These are phyloP conservation scores for Xyrauchen texanus DNA, from an alignment of 2,113 vertebrate genomes.

Conservation along the genomic window DNA sequence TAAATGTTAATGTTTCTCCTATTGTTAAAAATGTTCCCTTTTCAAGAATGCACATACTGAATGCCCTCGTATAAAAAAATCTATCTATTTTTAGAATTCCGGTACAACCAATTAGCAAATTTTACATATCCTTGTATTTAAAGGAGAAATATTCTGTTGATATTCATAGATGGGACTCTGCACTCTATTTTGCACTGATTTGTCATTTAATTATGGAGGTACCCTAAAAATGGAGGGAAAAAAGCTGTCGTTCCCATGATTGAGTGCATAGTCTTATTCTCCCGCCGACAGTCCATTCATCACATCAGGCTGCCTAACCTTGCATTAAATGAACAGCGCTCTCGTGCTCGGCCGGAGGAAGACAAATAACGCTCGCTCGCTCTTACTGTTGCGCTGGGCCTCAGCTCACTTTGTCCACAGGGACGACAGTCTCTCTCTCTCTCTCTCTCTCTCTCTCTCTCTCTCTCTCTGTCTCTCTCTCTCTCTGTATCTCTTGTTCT, in stretches of 20 bases:
- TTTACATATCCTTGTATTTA: neutral
- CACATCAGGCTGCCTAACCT: slow-evolving; percentile 86
- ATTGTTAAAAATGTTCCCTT: no score
- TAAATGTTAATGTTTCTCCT: no score
- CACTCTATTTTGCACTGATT: slow-evolving; percentile 62
- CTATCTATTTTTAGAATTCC: no score
- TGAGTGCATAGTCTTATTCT: slow-evolving; percentile 81
- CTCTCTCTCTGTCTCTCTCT: neutral
- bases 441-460: neutral
- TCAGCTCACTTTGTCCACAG: neutral
- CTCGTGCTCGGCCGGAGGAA: slow-evolving; percentile 67
- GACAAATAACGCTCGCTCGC: slow-evolving; percentile 65
- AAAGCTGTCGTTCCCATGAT: slow-evolving; percentile 74
- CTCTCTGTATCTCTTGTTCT: no score
- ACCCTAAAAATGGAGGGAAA: slow-evolving; percentile 53
- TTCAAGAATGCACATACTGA: no score
- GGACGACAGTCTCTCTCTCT: neutral
- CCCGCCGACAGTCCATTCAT: slow-evolving; percentile 83
- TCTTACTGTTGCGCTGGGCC: slow-evolving; percentile 16
- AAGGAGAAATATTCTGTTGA: slow-evolving; percentile 40
- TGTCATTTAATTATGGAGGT: slow-evolving; percentile 63
- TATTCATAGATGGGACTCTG: slow-evolving; percentile 47
- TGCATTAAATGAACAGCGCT: slow-evolving; percentile 88
- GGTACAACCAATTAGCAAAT: neutral
- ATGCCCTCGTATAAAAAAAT: no score